A percentile compares a stretch with the other conserved stretches of the same genome.
phyloP scores from a whole-genome alignment of 2,888 invertebrate genomes.

The Trissoscelio sp. region DNA sequence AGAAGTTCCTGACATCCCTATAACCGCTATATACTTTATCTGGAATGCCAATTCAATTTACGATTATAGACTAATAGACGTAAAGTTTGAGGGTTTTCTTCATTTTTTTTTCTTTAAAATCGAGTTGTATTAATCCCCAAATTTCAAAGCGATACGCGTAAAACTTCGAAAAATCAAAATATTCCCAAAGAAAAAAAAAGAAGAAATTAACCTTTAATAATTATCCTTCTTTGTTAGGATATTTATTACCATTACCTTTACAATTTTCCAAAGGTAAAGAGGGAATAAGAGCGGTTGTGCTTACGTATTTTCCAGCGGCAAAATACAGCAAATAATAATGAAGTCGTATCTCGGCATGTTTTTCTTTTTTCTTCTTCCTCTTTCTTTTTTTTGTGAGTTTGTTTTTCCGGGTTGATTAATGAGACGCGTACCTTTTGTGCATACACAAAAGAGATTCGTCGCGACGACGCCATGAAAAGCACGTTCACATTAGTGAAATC shows the following conservation, averaged over 20 bases:
- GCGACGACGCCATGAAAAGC: conserved; percentile 33
- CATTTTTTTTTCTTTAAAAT: too few species aligned
- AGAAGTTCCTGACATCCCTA: too few species aligned
- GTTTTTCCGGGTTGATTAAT: conserved; percentile 61
- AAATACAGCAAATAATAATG: conserved; percentile 24
- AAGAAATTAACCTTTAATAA: conserved; percentile 2
- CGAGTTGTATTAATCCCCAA: too few species aligned
- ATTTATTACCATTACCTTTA: too few species aligned
- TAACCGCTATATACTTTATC: too few species aligned
- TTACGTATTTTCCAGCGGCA: conserved; percentile 17
- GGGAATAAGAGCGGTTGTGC: not conserved
- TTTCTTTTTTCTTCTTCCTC: conserved; percentile 23
- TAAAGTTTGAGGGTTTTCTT: too few species aligned
- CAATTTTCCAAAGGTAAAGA: too few species aligned
- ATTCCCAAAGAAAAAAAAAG: too few species aligned
- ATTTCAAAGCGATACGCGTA: too few species aligned
- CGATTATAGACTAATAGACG: too few species aligned
- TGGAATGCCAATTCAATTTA: too few species aligned
- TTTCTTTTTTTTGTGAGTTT: conserved; percentile 31
- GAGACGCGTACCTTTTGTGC: conserved; percentile 63
- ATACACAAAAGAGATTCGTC: conserved; percentile 55
- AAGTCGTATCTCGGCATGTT: conserved; percentile 22
- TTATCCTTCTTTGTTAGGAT: conserved; percentile 17
- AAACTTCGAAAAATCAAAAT: too few species aligned
- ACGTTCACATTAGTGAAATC: conserved; percentile 37